These are phyloP conservation scores for Chromoteleia sp. DNA, from an alignment of 2,888 invertebrate genomes.

Conservation along the genomic window DNA sequence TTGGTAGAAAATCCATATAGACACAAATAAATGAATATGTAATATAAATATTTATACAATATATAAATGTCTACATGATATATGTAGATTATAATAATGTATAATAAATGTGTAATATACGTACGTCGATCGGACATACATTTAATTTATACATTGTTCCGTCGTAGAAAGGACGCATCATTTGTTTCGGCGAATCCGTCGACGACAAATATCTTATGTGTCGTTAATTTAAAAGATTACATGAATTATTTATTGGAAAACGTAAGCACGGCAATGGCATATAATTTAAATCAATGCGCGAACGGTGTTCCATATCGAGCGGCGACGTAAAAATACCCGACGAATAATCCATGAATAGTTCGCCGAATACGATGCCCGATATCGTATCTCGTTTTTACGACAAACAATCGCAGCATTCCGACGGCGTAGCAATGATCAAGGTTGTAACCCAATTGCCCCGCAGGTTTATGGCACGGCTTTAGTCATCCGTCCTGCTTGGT, in stretches of 20 bases:
- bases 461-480: constrained; percentile 26
- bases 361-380: not conserved
- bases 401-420: constrained; percentile 21
- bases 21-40: too few relatives aligned
- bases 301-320: constrained; percentile 9
- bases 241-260: constrained; percentile 8
- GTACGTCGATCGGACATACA: too few relatives aligned
- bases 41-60: too few relatives aligned
- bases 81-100: too few relatives aligned
- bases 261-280: too few relatives aligned
- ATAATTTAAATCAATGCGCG: constrained; percentile 10
- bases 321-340: not conserved
- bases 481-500: constrained; percentile 6
- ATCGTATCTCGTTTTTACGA: constrained; percentile 28
- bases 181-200: not conserved
- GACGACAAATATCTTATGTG: not conserved
- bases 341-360: constrained; percentile 29
- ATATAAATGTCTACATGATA: too few relatives aligned
- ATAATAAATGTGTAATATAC: too few relatives aligned
- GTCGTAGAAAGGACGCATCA: not conserved
- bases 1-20: too few relatives aligned
- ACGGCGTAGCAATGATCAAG: constrained; percentile 28
- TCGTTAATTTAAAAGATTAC: constrained; percentile 1
- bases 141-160: too few relatives aligned
- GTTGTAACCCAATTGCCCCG: constrained; percentile 34